phyloP scores from a whole-genome alignment of 2,888 invertebrate species.

The Leptogaster cylindrica region DNA sequence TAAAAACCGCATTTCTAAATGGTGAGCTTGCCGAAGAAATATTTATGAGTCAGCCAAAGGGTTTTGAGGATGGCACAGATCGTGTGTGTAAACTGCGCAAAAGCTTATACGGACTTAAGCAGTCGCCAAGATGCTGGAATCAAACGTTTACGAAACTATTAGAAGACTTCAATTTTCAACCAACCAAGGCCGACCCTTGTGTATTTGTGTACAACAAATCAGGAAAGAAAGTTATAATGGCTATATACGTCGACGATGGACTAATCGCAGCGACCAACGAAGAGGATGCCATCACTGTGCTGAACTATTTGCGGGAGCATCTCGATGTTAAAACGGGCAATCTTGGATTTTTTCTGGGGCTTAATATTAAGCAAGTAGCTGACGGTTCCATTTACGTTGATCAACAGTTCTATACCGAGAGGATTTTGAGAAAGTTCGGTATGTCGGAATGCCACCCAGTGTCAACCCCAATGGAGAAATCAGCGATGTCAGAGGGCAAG shows the following conservation, averaged over 20 bases:
- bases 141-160: constrained; percentile 49
- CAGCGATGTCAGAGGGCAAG: neutral
- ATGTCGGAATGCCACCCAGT: constrained; percentile 41
- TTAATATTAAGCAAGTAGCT: constrained; percentile 29
- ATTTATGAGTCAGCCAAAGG: constrained; percentile 47
- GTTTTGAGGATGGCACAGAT: constrained; percentile 46
- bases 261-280: constrained; percentile 46
- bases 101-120: constrained; percentile 51
- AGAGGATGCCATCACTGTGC: constrained; percentile 37
- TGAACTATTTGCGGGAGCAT: constrained; percentile 35
- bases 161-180: constrained; percentile 48
- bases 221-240: constrained; percentile 44
- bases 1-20: constrained; percentile 49
- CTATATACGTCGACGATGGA: constrained; percentile 52
- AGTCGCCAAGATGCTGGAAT: constrained; percentile 50
- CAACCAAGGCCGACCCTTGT: constrained; percentile 51
- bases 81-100: constrained; percentile 48
- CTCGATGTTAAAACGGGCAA: constrained; percentile 44
- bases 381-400: constrained; percentile 44
- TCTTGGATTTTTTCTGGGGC: constrained; percentile 43
- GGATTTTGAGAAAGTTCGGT: constrained; percentile 45
- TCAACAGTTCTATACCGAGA: constrained; percentile 43
- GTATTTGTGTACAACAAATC: constrained; percentile 48
- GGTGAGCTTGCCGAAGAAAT: constrained; percentile 46
- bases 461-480: constrained; percentile 42